These are phyloP conservation scores for Drosophila nr. perissopoda DNA, from an alignment of 2,888 invertebrate genomes.

Conservation along the genomic window DNA sequence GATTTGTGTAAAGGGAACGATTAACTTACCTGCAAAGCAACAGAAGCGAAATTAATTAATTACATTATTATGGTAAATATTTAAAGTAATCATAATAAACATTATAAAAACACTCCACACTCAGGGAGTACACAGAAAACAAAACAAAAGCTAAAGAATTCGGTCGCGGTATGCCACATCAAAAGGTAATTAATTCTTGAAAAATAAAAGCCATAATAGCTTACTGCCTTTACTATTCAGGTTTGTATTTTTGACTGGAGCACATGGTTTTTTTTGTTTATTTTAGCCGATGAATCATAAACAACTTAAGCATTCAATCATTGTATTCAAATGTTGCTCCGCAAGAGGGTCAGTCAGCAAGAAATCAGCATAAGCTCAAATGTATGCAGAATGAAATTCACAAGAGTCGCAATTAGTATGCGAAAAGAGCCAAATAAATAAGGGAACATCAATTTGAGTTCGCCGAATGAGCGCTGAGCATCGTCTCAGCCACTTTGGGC, in stretches of 20 bases:
- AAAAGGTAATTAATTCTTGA: slow-evolving; percentile 46
- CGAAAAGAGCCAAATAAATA: slow-evolving; percentile 40
- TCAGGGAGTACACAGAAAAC: slow-evolving; percentile 5
- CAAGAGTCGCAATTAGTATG: slow-evolving; percentile 55
- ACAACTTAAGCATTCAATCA: slow-evolving; percentile 49
- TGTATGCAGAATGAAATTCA: slow-evolving; percentile 12
- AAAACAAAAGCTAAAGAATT: slow-evolving; percentile 23
- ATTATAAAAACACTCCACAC: slow-evolving; percentile 16
- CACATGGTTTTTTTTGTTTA: slow-evolving; percentile 18
- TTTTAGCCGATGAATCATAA: slow-evolving; percentile 55
- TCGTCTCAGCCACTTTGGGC: slow-evolving; percentile 24
- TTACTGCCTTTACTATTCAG: slow-evolving; percentile 5
- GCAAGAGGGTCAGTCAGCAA: slow-evolving; percentile 34
- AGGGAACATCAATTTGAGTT: slow-evolving; percentile 35
- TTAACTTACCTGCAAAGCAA: slow-evolving; percentile 74
- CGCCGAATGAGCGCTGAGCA: slow-evolving; percentile 40
- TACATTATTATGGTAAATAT: slow-evolving; percentile 56
- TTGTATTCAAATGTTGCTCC: slow-evolving; percentile 49
- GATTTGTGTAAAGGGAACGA: slow-evolving; percentile 52
- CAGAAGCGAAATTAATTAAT: slow-evolving; percentile 64
- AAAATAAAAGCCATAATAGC: slow-evolving; percentile 1
- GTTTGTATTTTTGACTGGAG: slow-evolving; percentile 31
- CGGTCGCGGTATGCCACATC: slow-evolving; percentile 25
- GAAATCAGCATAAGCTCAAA: slow-evolving; percentile 37
- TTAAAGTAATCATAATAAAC: slow-evolving; percentile 33